Base-by-base conservation (phyloP, 2,113 vertebrate genomes). In the Sitta europaea region DNA sequence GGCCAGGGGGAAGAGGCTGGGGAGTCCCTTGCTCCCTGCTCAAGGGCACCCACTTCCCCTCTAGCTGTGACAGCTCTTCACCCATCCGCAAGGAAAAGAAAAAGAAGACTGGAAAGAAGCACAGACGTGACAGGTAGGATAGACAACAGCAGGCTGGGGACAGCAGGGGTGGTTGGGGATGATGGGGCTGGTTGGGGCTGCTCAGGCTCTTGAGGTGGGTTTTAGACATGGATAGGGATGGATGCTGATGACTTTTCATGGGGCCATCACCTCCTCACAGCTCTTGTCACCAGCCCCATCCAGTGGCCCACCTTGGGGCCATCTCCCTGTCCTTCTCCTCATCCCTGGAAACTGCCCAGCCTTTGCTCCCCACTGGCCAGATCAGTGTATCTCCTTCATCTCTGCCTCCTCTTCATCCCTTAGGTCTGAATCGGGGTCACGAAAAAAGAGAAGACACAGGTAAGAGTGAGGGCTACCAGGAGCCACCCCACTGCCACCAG, bases 391-490 rank as follows among this genome's bases (percentile, higher is more conserved):
- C 13, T 50, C 48, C 73, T 91, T 72, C 81, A 90, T 35, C 74
- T 81, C 62, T 92, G 58, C 68, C 86, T 96, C 76, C 82, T 89
- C 50, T 92, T 94, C 63, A 20, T 86, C 92, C 90, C 67, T 28
- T 95, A 99, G 99, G 98, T 99, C 99, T 96, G 97, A 98, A 71
- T 99, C 99, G 15, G 98, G 98, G 74, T 98, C 98, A 40, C 98
- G 99, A 85, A 99, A 99, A 97, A 99, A 99, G 98, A 98, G 99
- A 95, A 98, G 99, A 98, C 98, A 99, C 97, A 99, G 99, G 99
- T 99, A 97, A 98, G 98, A 94, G 14, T 42, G 29, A 48, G 0
- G 1, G 57, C 62, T 47, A 35, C 59, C 1, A 6, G 40, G 42
- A 88, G 24, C 59, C 63, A 71, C 10, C n/a, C 27, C 65, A 15